These are phyloP conservation scores for Cyprinodon diabolis DNA, from an alignment of 2,797 vertebrate species.

Conservation along the genomic window DNA sequence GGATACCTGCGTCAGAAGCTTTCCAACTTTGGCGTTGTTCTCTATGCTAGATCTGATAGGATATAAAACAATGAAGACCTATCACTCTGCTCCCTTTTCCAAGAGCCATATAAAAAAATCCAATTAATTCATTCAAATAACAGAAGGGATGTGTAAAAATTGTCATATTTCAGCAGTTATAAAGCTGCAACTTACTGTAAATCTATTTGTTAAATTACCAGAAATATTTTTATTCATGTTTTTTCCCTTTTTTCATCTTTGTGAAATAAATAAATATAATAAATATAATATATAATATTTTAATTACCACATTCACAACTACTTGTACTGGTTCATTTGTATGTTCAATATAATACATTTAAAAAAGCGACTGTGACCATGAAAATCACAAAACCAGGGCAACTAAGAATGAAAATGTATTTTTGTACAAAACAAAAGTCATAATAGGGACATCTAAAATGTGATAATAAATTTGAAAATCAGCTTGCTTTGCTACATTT, in stretches of 20 bases:
- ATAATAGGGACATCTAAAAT: background rate
- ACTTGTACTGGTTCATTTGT: too few relatives aligned
- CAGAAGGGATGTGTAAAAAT: background rate
- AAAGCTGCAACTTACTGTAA: background rate
- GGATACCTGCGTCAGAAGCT: slow-evolving; percentile 1
- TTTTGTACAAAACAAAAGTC: background rate
- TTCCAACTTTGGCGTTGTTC: background rate
- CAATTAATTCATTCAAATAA: background rate
- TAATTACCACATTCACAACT: too few relatives aligned
- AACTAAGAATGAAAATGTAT: background rate
- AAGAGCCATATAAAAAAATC: background rate
- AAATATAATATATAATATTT: too few relatives aligned
- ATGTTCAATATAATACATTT: too few relatives aligned
- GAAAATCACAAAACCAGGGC: too few relatives aligned
- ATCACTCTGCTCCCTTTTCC: slow-evolving; percentile 29
- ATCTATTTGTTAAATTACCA: background rate
- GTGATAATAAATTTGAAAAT: background rate
- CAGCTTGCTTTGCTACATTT: background rate
- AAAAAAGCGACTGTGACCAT: background rate
- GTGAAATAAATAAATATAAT: background rate
- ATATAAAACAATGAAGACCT: background rate
- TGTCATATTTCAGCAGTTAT: background rate
- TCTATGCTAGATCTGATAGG: background rate
- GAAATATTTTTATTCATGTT: background rate
- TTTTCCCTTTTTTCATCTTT: background rate